Base-by-base conservation (phyloP, 2,797 vertebrate genomes). In the Pipistrellus nathusii region DNA sequence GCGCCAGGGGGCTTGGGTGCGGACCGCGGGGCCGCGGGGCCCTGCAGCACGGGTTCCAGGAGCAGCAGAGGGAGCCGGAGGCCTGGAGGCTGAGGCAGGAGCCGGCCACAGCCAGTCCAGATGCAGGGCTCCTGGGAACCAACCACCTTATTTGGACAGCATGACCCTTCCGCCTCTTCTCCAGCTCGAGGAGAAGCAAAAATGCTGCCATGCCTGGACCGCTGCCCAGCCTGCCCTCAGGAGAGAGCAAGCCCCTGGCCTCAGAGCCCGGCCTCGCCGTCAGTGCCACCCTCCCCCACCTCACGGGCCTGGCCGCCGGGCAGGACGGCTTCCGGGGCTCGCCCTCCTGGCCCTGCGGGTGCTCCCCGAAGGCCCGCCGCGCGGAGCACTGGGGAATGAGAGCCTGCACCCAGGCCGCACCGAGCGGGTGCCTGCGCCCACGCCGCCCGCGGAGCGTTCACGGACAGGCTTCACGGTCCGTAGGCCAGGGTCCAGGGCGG, bases 51-150 rank as follows among this genome's bases (percentile, higher is more conserved):
- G 0, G 4, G 72, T 66, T n/a, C 38, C 5, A 10, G 30, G 46
- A 30, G 17, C 3, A 9, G 1, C 21, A 23, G 18, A 15, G 23
- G 32, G 18, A 46, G 46, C 3, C 3, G 1, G 17, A 48, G 20
- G 64, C 11, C 72, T 64, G 44, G 57, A 30, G 44, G 46, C 38
- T 32, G 44, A 44, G 23, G 9, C 23, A 51, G 23, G 0, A 51
- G 15, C 23, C 0, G 2, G n/a, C 23, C 41, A 35, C 0, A 8
- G 12, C 44, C 44, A 23, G 1, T 32, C 9, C 23, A 77, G 44
- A 66, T 20, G 44, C 72, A 17, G 48, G 66, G 53, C 59, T 90
- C 51, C 88, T 62, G 41, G 71, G 88, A 38, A n/a, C 69, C 5
- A 25, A 18, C 25, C 0, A 11, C 20, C 23, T 20, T 32, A n/a